Base-by-base conservation (phyloP, 1,140 invertebrate species). In the Macrobrachium rosenbergii region DNA sequence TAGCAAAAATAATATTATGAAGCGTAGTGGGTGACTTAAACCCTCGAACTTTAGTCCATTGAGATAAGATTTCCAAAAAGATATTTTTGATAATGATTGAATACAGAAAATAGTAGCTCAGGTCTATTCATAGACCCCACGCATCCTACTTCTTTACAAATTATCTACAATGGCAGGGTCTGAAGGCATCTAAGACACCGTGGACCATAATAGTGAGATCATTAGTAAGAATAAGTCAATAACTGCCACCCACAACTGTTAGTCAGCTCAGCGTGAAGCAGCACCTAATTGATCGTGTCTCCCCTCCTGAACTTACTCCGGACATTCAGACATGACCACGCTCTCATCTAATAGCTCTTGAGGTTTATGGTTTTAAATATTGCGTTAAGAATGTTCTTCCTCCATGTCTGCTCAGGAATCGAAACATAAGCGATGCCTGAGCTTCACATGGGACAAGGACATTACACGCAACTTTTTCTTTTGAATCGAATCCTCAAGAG, bases 11-110 rank as follows among this genome's bases (percentile, higher is more conserved):
- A 89, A 89, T 82, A 23, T 78, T 89, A 86, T 82, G 82, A 86
- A 89, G 88, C 88, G 88, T 89, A 89, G 88, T 86, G 88, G 88
- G 88, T 89, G 88, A 89, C 88, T 81, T 77, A 82, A 82, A 89
- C 83, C 80, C 83, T 82, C 85, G 43, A 75, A 79, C 76, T 79
- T 72, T 79, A 77, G 45, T 43, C 28, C 58, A 52, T 69, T 16
- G 23, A 59, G n/a, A 19, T 64, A 43, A 17, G 21, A 3, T 37
- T 37, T 37, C 28, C 28, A 37, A 37, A 37, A 37, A 37, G 28
- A 37, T 37, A 3, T 37, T 37, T 37, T 37, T 37, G 28, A 3
- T 37, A 37, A 37, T 37, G 28, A 37, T 37, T 37, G 28, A 37
- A 37, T 37, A 37, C 28, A 37, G 28, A 37, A 37, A 37, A 37